Evolutionary conservation across 2,113 vertebrate genomes (phyloP).

Genomic region (Cnemophilus loriae): DNA sequence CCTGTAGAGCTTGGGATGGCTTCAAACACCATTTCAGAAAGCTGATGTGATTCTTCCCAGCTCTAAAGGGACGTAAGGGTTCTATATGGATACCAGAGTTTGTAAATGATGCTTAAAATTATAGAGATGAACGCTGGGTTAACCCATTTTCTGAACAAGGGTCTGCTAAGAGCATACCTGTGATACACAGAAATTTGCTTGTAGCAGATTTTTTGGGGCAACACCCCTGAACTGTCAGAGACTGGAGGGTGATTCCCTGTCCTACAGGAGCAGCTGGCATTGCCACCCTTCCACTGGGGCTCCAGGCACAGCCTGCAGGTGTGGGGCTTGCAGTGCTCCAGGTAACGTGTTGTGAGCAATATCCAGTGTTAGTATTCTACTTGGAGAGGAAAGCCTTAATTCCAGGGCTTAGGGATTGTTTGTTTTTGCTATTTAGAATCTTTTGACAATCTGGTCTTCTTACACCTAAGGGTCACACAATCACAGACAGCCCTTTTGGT

Average conservation of each 20-base stretch:
- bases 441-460: neutral
- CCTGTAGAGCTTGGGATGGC: neutral
- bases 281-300: neutral
- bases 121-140: neutral
- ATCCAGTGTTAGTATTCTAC: neutral
- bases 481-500: neutral
- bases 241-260: neutral
- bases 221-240: neutral
- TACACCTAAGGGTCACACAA: neutral
- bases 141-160: neutral
- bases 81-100: neutral
- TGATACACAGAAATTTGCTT: neutral
- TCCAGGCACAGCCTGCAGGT: neutral
- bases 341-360: accelerated
- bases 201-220: neutral
- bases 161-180: neutral
- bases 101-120: neutral
- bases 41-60: neutral
- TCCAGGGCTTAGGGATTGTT: neutral
- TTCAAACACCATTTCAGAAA: constrained; percentile 5
- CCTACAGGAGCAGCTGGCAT: neutral
- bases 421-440: neutral
- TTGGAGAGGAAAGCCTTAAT: neutral
- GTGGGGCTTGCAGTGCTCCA: neutral
- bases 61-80: neutral